Evolutionary conservation across 1,140 invertebrate species (phyloP), one percentile per base, ranked within the genome.

Genomic region (Drosophila kurseongensis): DNA sequence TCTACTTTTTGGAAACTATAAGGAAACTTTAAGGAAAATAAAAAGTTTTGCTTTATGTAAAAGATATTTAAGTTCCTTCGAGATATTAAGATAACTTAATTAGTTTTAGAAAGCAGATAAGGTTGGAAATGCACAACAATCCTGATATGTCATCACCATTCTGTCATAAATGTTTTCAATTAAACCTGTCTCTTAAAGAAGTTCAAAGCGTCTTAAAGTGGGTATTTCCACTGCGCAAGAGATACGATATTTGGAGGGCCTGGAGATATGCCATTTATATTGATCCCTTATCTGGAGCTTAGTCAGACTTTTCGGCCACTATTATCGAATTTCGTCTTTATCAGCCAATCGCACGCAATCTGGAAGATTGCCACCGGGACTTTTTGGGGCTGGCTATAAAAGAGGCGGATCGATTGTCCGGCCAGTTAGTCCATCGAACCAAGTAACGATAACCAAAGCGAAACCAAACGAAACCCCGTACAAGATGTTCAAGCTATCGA

Each of bases 361-460:
- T 56, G 5, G 8, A 27, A 55, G 67, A 78, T 79, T 76, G 76
- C 35, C 54, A 14, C 48, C 48, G 48, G 14, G 29, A 16, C 23
- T 27, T n/a, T 42, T 18, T 45, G 42, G 63, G 16, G 32, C 51
- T 5, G 72, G 16, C 83, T 89, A 89, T 89, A 89, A 80, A 89
- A 89, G 84, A 60, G 62, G 16, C 68, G 4, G 13, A 1, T 18
- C 56, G 50, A 80, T 55, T 45, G 62, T 58, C 56, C 55, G 54
- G 63, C 62, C 80, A 89, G 84, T 89, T 89, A 89, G 85, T 90
- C 75, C 68, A 65, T 90, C 55, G 58, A 69, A 67, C 13, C 59
- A 55, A 83, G 35, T 79, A 59, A 41, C 72, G 57, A 80, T 35
- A 58, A 45, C 7, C 13, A 16, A 62, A 75, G 13, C 60, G 14